Percentiles rank a stretch among this genome's conserved stretches.
These are phyloP conservation scores for Egretta garzetta DNA, from an alignment of 2,113 vertebrate species.

Conservation along the genomic window DNA sequence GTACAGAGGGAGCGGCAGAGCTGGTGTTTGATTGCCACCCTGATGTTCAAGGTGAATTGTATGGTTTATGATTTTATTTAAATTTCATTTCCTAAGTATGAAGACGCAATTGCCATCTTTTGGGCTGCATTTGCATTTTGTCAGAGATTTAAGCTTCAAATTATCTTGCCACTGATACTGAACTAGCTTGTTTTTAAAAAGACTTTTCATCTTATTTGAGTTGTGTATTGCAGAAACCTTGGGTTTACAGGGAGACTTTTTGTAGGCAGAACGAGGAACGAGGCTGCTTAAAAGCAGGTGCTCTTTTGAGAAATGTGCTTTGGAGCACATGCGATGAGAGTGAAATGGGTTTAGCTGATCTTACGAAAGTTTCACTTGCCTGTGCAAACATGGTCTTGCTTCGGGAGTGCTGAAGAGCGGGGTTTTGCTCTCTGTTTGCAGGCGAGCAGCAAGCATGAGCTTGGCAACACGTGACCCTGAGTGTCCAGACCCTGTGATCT, in stretches of 20 bases:
- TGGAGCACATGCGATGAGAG: neutral
- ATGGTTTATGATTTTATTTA: neutral
- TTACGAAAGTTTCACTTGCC: neutral
- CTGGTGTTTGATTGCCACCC: neutral
- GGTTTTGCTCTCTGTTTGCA: conserved; percentile 41
- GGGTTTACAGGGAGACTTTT: neutral
- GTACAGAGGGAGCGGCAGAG: neutral
- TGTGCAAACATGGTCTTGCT: rapidly evolving
- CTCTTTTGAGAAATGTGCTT: neutral
- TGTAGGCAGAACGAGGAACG: neutral
- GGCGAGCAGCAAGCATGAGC: neutral
- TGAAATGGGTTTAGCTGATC: neutral
- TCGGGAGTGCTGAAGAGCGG: neutral
- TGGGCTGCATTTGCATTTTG: neutral
- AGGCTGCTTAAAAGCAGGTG: rapidly evolving
- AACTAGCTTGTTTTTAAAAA: neutral
- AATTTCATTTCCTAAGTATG: neutral
- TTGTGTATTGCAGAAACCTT: neutral
- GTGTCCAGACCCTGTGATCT: neutral
- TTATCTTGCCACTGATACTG: neutral
- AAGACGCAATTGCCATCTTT: neutral
- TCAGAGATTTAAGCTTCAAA: neutral
- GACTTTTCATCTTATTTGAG: neutral
- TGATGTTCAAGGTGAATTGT: neutral
- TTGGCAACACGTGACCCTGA: rapidly evolving